Evolutionary conservation across 2,113 vertebrate species (phyloP).

Genomic region (Otolemur garnettii): DNA sequence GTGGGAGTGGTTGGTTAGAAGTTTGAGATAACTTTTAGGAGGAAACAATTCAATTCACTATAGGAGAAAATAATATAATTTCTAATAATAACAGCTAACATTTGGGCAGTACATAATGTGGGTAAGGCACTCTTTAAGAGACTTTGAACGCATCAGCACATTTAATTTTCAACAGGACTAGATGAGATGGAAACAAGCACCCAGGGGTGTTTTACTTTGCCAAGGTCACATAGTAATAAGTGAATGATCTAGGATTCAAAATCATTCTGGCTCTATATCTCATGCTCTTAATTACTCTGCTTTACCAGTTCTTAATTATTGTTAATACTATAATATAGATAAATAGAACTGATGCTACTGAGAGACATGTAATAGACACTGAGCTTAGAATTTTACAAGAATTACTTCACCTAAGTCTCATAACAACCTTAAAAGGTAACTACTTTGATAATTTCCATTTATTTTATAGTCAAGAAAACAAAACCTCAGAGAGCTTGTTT

Average conservation of each 20-base stretch:
- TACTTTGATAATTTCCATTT: background rate
- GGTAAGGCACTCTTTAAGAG: background rate
- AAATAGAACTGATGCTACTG: background rate
- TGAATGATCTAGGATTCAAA: background rate
- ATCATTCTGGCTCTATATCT: background rate
- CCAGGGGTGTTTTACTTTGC: background rate
- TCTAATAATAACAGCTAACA: background rate
- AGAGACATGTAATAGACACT: background rate
- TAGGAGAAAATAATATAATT: background rate
- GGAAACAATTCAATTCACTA: background rate
- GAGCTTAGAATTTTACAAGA: background rate
- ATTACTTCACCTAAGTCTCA: background rate
- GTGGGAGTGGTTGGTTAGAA: background rate
- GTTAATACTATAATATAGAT: background rate
- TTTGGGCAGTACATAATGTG: background rate
- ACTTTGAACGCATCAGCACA: background rate
- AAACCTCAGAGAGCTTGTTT: background rate
- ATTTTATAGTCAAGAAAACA: conserved; percentile 4
- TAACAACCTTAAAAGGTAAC: background rate
- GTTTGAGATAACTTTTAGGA: background rate
- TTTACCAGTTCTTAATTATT: conserved; percentile 5
- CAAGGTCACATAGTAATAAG: background rate
- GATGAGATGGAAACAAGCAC: background rate
- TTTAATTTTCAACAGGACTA: conserved; percentile 14
- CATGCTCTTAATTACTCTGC: background rate